These are phyloP conservation scores for Rafetus swinhoei DNA, from an alignment of 2,113 vertebrate species.

Conservation along the genomic window DNA sequence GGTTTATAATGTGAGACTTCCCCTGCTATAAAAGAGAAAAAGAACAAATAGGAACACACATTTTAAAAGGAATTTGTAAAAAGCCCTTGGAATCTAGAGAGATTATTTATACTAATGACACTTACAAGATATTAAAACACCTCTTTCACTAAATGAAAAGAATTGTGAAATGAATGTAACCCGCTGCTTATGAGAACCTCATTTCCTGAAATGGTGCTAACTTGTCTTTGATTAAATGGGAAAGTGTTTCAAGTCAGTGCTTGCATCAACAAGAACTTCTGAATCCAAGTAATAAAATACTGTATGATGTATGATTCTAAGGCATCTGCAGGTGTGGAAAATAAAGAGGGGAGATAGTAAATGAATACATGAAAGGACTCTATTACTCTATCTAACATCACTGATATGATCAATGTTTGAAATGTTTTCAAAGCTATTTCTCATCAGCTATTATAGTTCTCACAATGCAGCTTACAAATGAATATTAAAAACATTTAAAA, in stretches of 20 bases:
- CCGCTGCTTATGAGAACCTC: neutral
- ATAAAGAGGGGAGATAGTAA: neutral
- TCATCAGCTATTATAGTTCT: neutral
- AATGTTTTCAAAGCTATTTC: neutral
- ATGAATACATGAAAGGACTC: neutral
- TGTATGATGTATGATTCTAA: neutral
- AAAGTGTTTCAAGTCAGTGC: conserved; percentile 21
- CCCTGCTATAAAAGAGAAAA: conserved; percentile 4
- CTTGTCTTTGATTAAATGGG: neutral
- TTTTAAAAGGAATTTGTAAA: conserved; percentile 39
- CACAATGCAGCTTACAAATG: neutral
- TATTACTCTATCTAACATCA: neutral
- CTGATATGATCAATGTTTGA: neutral
- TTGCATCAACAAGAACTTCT: neutral
- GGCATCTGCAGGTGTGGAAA: neutral
- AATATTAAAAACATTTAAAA: neutral
- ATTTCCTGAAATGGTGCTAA: neutral
- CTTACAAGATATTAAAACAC: conserved; percentile 8
- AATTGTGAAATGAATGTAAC: neutral
- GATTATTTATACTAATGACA: conserved; percentile 6
- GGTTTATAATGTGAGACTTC: conserved; percentile 20
- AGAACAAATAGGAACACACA: conserved; percentile 2
- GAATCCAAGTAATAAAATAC: neutral
- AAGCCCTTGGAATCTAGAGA: neutral
- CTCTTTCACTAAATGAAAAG: neutral